Base-by-base conservation (phyloP, 1,140 invertebrate genomes). In the Holotrichia oblita region DNA sequence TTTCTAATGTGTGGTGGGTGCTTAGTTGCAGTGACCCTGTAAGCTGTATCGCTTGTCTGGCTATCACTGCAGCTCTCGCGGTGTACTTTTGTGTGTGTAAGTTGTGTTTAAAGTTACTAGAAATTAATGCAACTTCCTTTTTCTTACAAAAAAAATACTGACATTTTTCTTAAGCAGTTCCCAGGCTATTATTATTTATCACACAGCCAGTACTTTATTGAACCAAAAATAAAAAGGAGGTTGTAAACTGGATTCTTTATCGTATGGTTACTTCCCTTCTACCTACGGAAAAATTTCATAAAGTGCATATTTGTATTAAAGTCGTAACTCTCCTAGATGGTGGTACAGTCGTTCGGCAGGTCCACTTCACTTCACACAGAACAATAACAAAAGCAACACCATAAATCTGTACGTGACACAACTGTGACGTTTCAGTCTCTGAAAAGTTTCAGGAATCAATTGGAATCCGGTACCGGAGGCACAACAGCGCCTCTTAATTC, bases 391-490 rank as follows among this genome's bases (percentile, higher is more conserved):
- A 34, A 69, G 61, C 27, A 69, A 69, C 61, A 69, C 61, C 61
- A 69, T 69, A 69, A 69, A 69, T 69, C 61, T 22, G 61, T 69
- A 69, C 61, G 61, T 69, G 61, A 69, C 61, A 69, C 61, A 69
- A 69, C 27, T 34, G 22, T 69, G 61, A 69, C 61, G 61, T 69
- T 69, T 69, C 61, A 69, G 61, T 17, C n/a, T 69, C 61, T 69
- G 61, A 69, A 69, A 69, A 69, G 61, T 69, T 69, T 69, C 61
- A 69, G 61, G 27, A 69, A 69, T 69, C 61, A 69, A 69, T 69
- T 69, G 61, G 61, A 69, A 69, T 69, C 61, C 61, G 61, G 61
- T 20, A 27, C 61, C 12, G 61, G 27, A 20, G 22, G 61, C 12
- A 69, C 10, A 24, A 69, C 12, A 34, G 61, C 61, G 61, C 7